Evolutionary conservation across 2,113 vertebrate species (phyloP).

Genomic region (Oriolus oriolus): DNA sequence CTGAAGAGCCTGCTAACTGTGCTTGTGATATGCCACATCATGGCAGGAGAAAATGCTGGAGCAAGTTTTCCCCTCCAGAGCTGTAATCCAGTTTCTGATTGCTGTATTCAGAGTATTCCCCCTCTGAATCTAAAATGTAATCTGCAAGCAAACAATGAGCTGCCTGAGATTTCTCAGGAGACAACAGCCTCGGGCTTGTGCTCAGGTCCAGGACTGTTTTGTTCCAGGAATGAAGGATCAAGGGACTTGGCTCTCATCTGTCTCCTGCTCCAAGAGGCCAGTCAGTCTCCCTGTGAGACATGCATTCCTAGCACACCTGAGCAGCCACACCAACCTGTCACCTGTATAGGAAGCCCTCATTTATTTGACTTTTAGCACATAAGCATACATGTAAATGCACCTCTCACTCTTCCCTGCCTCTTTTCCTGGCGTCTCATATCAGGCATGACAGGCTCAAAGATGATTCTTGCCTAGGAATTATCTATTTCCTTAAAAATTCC

Average conservation of each 20-base stretch:
- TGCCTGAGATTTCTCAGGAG: neutral
- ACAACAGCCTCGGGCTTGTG: neutral
- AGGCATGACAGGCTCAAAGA: neutral
- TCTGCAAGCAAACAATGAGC: neutral
- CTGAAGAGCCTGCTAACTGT: neutral
- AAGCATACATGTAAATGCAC: rapidly evolving
- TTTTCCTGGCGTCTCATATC: neutral
- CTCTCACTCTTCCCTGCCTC: neutral
- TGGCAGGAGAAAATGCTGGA: neutral
- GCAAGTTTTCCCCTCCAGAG: neutral
- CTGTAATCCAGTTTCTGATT: neutral
- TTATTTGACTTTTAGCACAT: neutral
- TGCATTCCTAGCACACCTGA: neutral
- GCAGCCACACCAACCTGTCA: neutral
- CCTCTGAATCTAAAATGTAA: neutral
- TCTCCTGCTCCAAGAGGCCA: neutral
- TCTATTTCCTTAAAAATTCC: neutral
- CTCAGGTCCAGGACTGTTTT: neutral
- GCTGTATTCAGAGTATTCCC: neutral
- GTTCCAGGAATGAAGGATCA: neutral
- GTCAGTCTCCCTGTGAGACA: neutral
- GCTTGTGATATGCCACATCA: rapidly evolving
- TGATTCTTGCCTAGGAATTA: neutral
- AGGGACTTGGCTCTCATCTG: neutral
- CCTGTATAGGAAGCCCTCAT: neutral